These are phyloP conservation scores for Bathybates hornii DNA, from an alignment of 2,113 vertebrate species.

Conservation along the genomic window DNA sequence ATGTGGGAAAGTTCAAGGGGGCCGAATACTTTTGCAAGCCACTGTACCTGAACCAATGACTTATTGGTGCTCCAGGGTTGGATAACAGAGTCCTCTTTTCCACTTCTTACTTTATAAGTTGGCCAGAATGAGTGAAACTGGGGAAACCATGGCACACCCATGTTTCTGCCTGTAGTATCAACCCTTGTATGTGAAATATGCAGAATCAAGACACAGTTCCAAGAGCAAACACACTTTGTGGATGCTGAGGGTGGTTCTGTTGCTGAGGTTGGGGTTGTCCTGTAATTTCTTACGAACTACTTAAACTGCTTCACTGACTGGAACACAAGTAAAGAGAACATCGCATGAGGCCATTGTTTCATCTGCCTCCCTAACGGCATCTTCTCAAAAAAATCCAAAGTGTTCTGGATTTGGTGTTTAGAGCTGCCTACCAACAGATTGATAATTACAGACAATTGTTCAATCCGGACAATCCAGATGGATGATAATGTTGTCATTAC, in stretches of 20 bases:
- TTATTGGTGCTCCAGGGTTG: not conserved
- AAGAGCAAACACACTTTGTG: not conserved
- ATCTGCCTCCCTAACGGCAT: not conserved
- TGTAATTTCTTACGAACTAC: not conserved
- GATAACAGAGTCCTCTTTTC: not conserved
- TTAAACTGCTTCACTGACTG: not conserved
- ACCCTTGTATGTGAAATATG: not conserved
- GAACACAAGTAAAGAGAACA: not conserved
- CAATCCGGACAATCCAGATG: not conserved
- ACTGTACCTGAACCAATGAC: not conserved
- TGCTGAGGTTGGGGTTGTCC: not conserved
- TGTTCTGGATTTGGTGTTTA: not conserved
- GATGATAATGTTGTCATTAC: not conserved
- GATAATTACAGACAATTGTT: not conserved
- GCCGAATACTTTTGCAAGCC: accelerated
- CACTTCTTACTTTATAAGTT: not conserved
- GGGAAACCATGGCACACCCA: not conserved
- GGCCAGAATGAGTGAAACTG: not conserved
- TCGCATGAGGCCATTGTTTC: not conserved
- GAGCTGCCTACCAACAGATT: not conserved
- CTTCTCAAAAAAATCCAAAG: not conserved
- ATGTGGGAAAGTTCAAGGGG: not conserved
- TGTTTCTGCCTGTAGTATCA: not conserved
- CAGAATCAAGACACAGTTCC: not conserved
- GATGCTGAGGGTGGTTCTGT: not conserved